Evolutionary conservation across 2,113 vertebrate species (phyloP).

Genomic region (Pollachius pollachius): DNA sequence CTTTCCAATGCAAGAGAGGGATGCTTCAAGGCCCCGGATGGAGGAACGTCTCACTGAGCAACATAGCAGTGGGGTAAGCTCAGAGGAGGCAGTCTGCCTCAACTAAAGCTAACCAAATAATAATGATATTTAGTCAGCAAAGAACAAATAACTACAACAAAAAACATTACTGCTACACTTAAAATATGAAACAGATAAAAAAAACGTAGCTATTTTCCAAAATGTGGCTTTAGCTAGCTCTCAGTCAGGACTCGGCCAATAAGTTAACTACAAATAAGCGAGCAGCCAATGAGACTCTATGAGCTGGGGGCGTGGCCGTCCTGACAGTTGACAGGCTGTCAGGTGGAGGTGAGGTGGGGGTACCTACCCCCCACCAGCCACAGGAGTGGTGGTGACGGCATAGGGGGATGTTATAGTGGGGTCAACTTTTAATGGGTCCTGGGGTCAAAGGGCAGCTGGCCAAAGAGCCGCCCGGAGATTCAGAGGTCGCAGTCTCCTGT

Average conservation of each 20-base stretch:
- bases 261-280: constrained; percentile 16
- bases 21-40: constrained; percentile 32
- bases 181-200: background rate
- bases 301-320: constrained; percentile 33
- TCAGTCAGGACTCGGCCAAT: constrained; percentile 2
- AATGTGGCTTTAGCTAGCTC: constrained; percentile 19
- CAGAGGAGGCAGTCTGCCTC: constrained; percentile 31
- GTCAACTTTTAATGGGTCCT: constrained; percentile 49
- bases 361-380: constrained; percentile 43
- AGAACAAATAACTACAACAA: constrained; percentile 15
- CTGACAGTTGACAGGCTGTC: constrained; percentile 56
- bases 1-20: constrained; percentile 22
- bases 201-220: constrained; percentile 14
- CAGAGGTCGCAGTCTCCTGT: constrained; percentile 32
- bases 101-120: constrained; percentile 42
- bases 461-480: constrained; percentile 30
- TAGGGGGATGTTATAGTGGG: constrained; percentile 19
- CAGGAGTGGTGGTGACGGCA: constrained; percentile 44
- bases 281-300: no score
- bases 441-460: constrained; percentile 39
- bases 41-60: constrained; percentile 33
- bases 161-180: background rate
- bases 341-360: constrained; percentile 22
- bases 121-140: constrained; percentile 52
- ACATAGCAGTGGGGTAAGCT: constrained; percentile 32